phyloP scores from a whole-genome alignment of 1,140 invertebrate species.

The Popillia japonica region DNA sequence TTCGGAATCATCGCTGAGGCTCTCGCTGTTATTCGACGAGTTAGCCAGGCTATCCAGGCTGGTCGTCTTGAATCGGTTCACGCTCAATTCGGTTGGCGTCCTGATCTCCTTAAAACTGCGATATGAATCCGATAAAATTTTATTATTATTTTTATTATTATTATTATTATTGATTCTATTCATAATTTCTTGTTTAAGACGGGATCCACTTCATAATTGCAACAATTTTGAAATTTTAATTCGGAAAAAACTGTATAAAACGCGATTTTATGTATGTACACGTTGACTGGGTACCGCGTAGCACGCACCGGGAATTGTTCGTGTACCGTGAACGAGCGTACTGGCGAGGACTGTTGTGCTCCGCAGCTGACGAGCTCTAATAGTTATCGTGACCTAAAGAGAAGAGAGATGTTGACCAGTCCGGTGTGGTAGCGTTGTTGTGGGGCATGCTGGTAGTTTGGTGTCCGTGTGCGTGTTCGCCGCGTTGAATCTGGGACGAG shows the following conservation, averaged over 20 bases:
- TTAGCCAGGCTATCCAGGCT: constrained; percentile 73
- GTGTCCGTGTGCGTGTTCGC: too few relatives aligned
- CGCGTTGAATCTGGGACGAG: too few relatives aligned
- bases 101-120: constrained; percentile 35
- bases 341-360: constrained; percentile 47
- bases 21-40: constrained; percentile 64
- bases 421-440: too few relatives aligned
- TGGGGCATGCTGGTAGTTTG: too few relatives aligned
- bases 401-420: constrained; percentile 12
- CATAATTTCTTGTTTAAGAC: constrained; percentile 23
- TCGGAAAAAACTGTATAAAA: constrained; percentile 8
- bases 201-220: constrained; percentile 26
- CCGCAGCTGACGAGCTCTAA: constrained; percentile 60
- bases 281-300: constrained; percentile 35
- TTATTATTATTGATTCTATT: constrained; percentile 43
- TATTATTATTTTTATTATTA: constrained; percentile 44
- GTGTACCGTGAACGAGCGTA: background rate
- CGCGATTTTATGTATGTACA: background rate
- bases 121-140: constrained; percentile 43
- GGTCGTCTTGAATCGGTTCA: constrained; percentile 56
- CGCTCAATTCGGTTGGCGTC: constrained; percentile 38
- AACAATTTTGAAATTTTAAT: background rate
- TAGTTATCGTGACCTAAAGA: constrained; percentile 56
- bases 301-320: constrained; percentile 41
- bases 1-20: constrained; percentile 63